Evolutionary conservation across 1,140 invertebrate genomes (phyloP), one percentile per base, ranked within the genome.

Genomic region (Elymnias hypermnestra): DNA sequence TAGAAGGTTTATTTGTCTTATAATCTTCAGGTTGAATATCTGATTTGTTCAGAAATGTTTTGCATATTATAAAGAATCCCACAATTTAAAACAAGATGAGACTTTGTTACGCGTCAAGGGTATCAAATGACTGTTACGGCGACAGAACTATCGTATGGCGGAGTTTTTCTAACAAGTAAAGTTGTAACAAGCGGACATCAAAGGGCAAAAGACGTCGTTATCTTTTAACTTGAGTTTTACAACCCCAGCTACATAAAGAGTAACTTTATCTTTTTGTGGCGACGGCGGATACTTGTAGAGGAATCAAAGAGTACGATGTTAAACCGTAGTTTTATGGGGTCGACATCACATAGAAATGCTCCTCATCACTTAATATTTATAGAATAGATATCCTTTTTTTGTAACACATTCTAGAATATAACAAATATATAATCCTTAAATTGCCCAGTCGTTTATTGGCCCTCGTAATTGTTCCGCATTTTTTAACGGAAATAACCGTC

Each of bases 141-240:
- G 22, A 29, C 31, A 38, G 25, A 51, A 56, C 47, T 56, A 56
- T 51, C 42, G 22, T 21, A 31, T 56, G 36, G 42, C 43, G 35
- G 39, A 44, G 44, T 56, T 52, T 51, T 56, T 38, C 43, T 57
- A 57, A 57, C 49, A 52, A 57, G 54, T 57, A 48, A 53, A 57
- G 40, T 53, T 57, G 48, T 57, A 57, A 47, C 44, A 49, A 57
- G 53, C 22, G 53, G 48, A 36, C 43, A 50, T 47, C 43, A 52
- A 45, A 57, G 41, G 54, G 44, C 25, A 35, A 14, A 29, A 29
- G 46, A 41, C 36, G 29, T 57, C 49, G 44, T 53, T 57, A 48
- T 45, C 54, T 45, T 45, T 47, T 53, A 42, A 48, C 28, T 44
- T 19, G 18, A 46, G 46, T 53, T 58, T 58, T 41, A 49, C 50